A percentile compares a stretch with the other conserved stretches of the same genome.
Evolutionary conservation across 2,113 vertebrate genomes (phyloP).

Genomic region (Myotis brandtii): DNA sequence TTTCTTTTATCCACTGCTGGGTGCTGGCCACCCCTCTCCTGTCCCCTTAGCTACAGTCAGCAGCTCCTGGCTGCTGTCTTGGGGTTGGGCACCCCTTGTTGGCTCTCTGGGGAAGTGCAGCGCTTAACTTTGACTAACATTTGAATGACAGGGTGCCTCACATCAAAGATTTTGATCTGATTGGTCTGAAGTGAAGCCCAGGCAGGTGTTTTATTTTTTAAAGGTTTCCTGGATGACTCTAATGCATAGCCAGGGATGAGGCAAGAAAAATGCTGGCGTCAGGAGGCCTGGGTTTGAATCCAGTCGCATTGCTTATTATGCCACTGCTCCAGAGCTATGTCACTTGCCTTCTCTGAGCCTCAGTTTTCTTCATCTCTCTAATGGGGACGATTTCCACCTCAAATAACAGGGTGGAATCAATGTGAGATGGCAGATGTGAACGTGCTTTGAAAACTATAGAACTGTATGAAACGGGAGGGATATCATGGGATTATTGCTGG

Average conservation of each 20-base stretch:
- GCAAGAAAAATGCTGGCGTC: neutral
- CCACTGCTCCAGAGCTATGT: fast-evolving
- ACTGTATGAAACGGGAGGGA: too few species aligned
- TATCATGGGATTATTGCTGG: too few species aligned
- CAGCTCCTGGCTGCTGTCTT: too few species aligned
- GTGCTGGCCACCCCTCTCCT: fast-evolving
- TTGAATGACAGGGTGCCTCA: neutral
- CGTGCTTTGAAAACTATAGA: neutral
- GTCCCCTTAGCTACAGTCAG: neutral
- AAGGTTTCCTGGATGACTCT: neutral
- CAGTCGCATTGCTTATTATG: fast-evolving
- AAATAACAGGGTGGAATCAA: neutral
- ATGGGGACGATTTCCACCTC: neutral
- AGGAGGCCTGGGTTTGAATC: neutral
- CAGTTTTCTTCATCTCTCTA: neutral
- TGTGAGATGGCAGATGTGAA: neutral
- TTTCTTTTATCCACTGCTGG: neutral
- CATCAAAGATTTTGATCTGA: neutral
- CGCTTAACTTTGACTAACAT: fast-evolving
- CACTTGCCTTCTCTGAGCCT: neutral
- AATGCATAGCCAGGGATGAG: neutral
- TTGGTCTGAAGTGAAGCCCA: neutral
- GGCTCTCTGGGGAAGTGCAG: neutral
- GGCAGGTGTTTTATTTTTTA: neutral
- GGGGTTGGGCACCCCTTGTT: neutral